phyloP scores from a whole-genome alignment of 2,113 vertebrate species.

The Ginglymostoma cirratum region DNA sequence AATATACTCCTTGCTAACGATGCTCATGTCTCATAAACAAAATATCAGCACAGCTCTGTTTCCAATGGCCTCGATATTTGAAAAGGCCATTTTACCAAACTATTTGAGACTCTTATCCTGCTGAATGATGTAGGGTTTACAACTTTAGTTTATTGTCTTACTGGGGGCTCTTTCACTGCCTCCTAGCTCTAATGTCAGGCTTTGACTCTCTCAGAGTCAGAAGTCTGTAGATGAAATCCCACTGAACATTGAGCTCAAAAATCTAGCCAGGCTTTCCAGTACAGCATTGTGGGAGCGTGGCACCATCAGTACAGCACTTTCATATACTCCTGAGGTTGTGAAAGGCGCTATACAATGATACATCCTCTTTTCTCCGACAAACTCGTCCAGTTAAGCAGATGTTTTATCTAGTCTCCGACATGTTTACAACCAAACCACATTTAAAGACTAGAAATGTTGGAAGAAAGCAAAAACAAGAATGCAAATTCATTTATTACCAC shows the following conservation, averaged over 20 bases:
- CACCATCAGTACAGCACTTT: neutral
- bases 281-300: neutral
- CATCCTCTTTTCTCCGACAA: neutral
- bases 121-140: neutral
- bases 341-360: neutral
- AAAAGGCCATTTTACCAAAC: neutral
- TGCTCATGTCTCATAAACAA: too few species aligned
- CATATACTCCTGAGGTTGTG: neutral
- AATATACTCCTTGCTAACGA: too few species aligned
- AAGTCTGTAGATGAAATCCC: neutral
- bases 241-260: too few species aligned
- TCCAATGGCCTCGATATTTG: neutral
- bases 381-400: neutral
- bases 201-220: too few species aligned
- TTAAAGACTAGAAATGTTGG: neutral
- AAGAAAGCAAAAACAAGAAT: neutral
- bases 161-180: too few species aligned
- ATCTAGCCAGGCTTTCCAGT: neutral
- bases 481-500: neutral
- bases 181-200: too few species aligned
- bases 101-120: too few species aligned
- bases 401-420: neutral
- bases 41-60: neutral
- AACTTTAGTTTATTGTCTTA: neutral
- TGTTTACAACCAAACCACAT: too few species aligned